Evolutionary conservation across 2,888 invertebrate species (phyloP).

Genomic region (Yponomeuta sedellus): DNA sequence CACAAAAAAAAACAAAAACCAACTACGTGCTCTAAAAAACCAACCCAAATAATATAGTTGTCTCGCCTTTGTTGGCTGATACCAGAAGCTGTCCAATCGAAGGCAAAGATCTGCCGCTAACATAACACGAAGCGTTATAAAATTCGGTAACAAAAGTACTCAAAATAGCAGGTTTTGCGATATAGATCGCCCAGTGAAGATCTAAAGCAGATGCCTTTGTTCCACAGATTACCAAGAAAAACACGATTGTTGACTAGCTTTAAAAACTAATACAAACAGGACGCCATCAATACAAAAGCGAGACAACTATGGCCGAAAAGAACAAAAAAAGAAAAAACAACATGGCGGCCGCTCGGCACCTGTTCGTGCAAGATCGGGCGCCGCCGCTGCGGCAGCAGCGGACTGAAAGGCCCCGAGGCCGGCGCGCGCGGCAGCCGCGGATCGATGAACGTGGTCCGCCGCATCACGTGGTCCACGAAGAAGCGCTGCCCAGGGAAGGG

Average conservation of each 20-base stretch:
- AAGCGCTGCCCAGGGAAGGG: conserved; percentile 78
- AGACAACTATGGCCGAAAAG: neutral
- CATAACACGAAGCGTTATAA: too few relatives aligned
- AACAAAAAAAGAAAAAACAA: conserved; percentile 9
- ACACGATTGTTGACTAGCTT: too few relatives aligned
- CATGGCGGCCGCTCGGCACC: conserved; percentile 27
- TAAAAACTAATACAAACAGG: neutral
- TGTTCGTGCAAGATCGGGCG: conserved; percentile 52
- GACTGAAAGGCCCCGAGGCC: conserved; percentile 69
- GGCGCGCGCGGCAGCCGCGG: conserved; percentile 94
- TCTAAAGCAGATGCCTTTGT: too few relatives aligned
- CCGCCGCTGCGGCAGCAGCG: conserved; percentile 59
- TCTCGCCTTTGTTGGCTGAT: neutral
- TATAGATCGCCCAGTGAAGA: neutral
- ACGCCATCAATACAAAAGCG: neutral
- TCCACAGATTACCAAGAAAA: too few relatives aligned
- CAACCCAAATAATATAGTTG: neutral
- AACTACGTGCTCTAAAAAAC: neutral
- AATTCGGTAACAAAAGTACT: too few relatives aligned
- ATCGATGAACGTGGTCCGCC: conserved; percentile 97
- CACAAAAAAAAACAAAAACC: neutral
- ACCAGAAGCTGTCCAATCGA: neutral
- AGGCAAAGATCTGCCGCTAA: too few relatives aligned
- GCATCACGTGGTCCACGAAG: conserved; percentile 96
- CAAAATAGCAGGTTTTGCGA: neutral